Evolutionary conservation across 1,140 invertebrate genomes (phyloP).

Genomic region (Solenopsis fugax): DNA sequence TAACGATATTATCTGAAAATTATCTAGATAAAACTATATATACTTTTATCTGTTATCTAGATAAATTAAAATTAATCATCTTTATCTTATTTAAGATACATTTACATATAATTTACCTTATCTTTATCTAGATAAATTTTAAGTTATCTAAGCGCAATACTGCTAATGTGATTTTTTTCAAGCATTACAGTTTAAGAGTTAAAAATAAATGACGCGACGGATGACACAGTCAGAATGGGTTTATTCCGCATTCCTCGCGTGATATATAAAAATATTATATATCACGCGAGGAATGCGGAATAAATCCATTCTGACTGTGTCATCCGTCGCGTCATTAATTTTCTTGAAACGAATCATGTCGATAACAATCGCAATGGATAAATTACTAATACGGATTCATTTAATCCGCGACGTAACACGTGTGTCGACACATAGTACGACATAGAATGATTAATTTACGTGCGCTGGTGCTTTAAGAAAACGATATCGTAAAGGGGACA

Average conservation of each 20-base stretch:
- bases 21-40: too few species aligned
- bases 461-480: neutral
- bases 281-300: neutral
- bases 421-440: neutral
- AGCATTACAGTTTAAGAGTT: too few species aligned
- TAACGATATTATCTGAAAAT: too few species aligned
- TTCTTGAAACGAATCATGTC: neutral
- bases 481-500: neutral
- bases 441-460: neutral
- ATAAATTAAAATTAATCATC: too few species aligned
- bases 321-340: conserved; percentile 1
- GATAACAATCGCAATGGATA: neutral
- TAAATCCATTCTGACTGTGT: neutral
- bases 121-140: too few species aligned
- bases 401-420: neutral
- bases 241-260: neutral
- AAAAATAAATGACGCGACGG: conserved; percentile 15
- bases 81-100: too few species aligned
- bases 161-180: too few species aligned
- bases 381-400: neutral
- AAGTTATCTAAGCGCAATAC: too few species aligned
- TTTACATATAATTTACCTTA: too few species aligned
- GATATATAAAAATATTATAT: too few species aligned
- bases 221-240: neutral
- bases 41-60: too few species aligned